phyloP scores from a whole-genome alignment of 2,113 vertebrate genomes.

The Xiphorhynchus elegans region DNA sequence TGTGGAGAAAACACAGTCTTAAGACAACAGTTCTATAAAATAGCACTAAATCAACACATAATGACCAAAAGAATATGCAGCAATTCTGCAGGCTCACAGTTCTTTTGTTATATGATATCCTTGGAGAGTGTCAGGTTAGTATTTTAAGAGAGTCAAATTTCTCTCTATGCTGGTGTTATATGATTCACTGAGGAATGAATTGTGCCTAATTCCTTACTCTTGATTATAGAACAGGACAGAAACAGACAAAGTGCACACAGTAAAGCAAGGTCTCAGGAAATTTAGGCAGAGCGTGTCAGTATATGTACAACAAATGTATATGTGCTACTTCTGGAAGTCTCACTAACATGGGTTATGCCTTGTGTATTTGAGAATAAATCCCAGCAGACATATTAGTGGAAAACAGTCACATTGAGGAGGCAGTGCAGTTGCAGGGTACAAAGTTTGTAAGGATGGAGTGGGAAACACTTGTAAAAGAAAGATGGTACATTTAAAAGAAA shows the following conservation, averaged over 20 bases:
- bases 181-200: neutral
- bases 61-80: neutral
- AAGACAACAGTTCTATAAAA: neutral
- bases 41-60: neutral
- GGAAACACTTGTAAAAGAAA: neutral
- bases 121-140: neutral
- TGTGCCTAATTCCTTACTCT: neutral
- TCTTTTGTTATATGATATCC: neutral
- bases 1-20: neutral
- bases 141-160: neutral
- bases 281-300: neutral
- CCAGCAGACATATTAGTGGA: neutral
- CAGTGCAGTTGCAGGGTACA: neutral
- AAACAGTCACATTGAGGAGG: neutral
- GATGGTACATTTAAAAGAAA: neutral
- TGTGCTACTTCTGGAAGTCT: neutral
- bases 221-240: neutral
- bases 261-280: fast-evolving
- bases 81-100: neutral
- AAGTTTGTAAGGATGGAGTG: neutral
- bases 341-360: neutral
- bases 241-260: neutral
- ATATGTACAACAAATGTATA: neutral
- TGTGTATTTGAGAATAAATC: neutral
- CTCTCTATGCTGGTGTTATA: neutral